Percentiles rank a stretch among this genome's conserved stretches.
Evolutionary conservation across 2,888 invertebrate genomes (phyloP).

Genomic region (Scaptodrosophila latifasciaeformis): DNA sequence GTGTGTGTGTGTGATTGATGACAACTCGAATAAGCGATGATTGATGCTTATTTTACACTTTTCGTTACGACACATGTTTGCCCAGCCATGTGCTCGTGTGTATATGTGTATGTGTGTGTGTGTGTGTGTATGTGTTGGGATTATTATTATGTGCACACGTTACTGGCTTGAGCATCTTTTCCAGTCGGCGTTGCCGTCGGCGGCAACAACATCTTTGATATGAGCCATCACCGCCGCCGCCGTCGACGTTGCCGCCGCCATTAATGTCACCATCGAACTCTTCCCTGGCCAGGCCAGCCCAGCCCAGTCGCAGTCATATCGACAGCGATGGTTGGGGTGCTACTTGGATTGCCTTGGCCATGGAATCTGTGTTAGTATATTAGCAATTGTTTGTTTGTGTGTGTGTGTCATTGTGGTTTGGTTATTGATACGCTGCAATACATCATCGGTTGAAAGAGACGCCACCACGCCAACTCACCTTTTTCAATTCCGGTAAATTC

Average conservation of each 20-base stretch:
- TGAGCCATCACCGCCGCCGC: neutral
- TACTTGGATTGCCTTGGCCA: too few species aligned
- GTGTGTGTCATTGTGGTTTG: conserved; percentile 47
- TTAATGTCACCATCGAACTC: conserved; percentile 49
- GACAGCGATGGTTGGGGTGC: conserved; percentile 5
- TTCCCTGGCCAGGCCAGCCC: neutral
- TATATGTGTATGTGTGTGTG: neutral
- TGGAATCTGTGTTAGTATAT: conserved; percentile 45
- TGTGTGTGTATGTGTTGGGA: conserved; percentile 37
- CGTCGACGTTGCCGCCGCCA: conserved; percentile 49
- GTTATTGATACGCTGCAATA: conserved; percentile 61
- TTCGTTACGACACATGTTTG: conserved; percentile 67
- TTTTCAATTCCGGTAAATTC: too few species aligned
- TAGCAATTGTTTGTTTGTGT: conserved; percentile 52
- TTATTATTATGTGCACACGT: conserved; percentile 69
- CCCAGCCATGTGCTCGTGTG: neutral
- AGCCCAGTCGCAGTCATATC: conserved; percentile 1
- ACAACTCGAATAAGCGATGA: conserved; percentile 73
- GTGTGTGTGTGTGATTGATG: conserved; percentile 70
- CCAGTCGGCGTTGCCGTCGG: conserved; percentile 39
- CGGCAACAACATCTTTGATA: conserved; percentile 13
- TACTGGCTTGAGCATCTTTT: conserved; percentile 47
- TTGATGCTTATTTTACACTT: conserved; percentile 72
- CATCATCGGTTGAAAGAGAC: conserved; percentile 54
- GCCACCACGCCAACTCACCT: too few species aligned